A percentile compares a stretch with the other conserved stretches of the same genome.
phyloP scores from a whole-genome alignment of 2,888 invertebrate species.

The Eremobia ochroleuca region DNA sequence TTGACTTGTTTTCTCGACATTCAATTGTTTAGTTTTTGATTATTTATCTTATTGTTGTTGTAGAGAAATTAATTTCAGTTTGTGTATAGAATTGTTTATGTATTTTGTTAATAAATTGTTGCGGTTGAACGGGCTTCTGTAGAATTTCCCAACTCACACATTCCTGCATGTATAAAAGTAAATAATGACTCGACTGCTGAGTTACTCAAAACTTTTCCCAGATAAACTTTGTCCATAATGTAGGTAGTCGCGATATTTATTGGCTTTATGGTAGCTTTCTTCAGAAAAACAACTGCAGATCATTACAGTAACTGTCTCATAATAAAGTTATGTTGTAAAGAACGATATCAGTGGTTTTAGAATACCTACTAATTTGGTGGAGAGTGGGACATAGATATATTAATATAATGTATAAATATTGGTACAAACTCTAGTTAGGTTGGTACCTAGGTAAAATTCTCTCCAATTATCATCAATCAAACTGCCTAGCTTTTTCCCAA shows the following conservation, averaged over 20 bases:
- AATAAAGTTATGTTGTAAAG: not conserved
- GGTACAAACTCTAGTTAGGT: not conserved
- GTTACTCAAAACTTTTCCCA: conserved; percentile 55
- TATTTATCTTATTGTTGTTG: conserved; percentile 55
- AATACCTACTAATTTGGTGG: not conserved
- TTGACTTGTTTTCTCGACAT: conserved; percentile 50
- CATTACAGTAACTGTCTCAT: not conserved
- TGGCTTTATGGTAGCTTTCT: conserved; percentile 21
- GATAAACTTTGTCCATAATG: conserved; percentile 35
- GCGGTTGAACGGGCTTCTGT: conserved; percentile 6
- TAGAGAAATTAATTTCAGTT: conserved; percentile 50
- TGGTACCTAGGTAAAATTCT: not conserved
- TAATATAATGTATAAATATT: too few species aligned
- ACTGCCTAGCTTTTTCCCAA: not conserved
- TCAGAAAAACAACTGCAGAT: conserved; percentile 24
- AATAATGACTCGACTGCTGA: conserved; percentile 30
- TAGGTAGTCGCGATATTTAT: conserved; percentile 30
- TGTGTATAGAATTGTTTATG: conserved; percentile 48
- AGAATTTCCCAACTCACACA: conserved; percentile 36
- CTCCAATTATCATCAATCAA: too few species aligned
- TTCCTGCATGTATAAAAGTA: conserved; percentile 46
- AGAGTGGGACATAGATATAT: too few species aligned
- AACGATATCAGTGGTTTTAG: not conserved
- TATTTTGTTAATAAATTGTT: conserved; percentile 25
- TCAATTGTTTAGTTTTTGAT: conserved; percentile 63